Conservation (phyloP, 1,140 invertebrate species). For the Listronotus oregonensis region DNA sequence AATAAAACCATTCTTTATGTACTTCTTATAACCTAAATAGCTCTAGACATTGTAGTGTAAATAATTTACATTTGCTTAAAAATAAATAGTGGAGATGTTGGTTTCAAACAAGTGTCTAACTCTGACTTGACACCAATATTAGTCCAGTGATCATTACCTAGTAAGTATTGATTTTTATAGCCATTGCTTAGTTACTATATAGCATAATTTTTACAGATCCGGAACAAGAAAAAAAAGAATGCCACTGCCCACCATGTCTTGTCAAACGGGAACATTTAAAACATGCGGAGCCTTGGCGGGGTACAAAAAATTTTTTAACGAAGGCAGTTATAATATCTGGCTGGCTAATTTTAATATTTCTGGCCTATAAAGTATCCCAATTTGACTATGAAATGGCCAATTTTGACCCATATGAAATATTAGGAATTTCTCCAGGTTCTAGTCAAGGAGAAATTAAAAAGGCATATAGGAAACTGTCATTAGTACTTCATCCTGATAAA, state of each 20-base stretch:
- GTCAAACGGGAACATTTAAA: conserved; percentile 83
- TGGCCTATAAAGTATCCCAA: conserved; percentile 96
- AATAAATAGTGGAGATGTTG: too few relatives aligned
- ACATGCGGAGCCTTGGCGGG: conserved; percentile 84
- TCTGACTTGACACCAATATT: too few relatives aligned
- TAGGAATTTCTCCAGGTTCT: conserved; percentile 84
- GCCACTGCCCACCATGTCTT: conserved; percentile 86
- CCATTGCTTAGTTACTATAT: too few relatives aligned
- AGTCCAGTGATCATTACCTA: too few relatives aligned
- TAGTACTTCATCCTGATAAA: conserved; percentile 96
- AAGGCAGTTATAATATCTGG: conserved; percentile 76
- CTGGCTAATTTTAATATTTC: conserved; percentile 84
- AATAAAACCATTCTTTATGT: too few relatives aligned
- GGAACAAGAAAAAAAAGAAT: conserved; percentile 72
- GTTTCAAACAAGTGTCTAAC: too few relatives aligned
- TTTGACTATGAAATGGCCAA: conserved; percentile 98
- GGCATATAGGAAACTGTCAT: conserved; percentile 90
- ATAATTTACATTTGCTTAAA: too few relatives aligned
- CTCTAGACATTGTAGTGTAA: too few relatives aligned
- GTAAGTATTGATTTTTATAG: too few relatives aligned
- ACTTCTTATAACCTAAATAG: too few relatives aligned
- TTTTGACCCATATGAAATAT: conserved; percentile 98
- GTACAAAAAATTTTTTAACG: conserved; percentile 72
- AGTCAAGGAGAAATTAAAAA: conserved; percentile 90
- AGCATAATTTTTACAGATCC: conserved; percentile 63